Evolutionary conservation across 1,140 invertebrate species (phyloP).

Genomic region (Zaprionus gabonicus): DNA sequence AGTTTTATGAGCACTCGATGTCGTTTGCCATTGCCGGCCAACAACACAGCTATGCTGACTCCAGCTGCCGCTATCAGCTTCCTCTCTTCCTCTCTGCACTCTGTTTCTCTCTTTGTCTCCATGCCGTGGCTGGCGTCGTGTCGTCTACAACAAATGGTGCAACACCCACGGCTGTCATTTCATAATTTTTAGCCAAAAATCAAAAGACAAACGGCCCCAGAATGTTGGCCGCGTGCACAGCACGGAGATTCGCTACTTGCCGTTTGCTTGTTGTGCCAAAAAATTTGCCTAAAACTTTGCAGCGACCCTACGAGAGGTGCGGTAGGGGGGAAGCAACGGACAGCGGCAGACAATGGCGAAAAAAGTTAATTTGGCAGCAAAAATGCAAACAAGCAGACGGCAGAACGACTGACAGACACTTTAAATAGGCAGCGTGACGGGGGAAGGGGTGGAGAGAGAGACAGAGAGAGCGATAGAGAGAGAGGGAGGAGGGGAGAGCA

Average conservation of each 20-base stretch:
- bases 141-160: slow-evolving; percentile 59
- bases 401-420: slow-evolving; percentile 53
- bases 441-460: not conserved
- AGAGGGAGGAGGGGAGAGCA: no score
- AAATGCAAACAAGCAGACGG: slow-evolving; percentile 77
- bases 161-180: slow-evolving; percentile 69
- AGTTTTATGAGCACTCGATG: slow-evolving; percentile 62
- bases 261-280: slow-evolving; percentile 68
- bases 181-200: slow-evolving; percentile 75
- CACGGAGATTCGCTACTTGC: slow-evolving; percentile 36
- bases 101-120: not conserved
- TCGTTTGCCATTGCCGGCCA: slow-evolving; percentile 43
- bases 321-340: slow-evolving; percentile 1
- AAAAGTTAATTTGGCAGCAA: slow-evolving; percentile 80
- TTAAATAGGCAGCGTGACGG: slow-evolving; percentile 49
- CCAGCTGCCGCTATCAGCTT: not conserved
- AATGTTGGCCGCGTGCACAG: slow-evolving; percentile 36
- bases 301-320: not conserved
- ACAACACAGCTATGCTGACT: not conserved
- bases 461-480: no score
- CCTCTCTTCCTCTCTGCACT: slow-evolving; percentile 1
- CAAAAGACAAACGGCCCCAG: slow-evolving; percentile 65
- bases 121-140: slow-evolving; percentile 50
- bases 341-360: slow-evolving; percentile 66
- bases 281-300: slow-evolving; percentile 76